A percentile compares a stretch with the other conserved stretches of the same genome.
Conservation (phyloP, 2,888 invertebrate species). For the Dascillus cervinus region DNA sequence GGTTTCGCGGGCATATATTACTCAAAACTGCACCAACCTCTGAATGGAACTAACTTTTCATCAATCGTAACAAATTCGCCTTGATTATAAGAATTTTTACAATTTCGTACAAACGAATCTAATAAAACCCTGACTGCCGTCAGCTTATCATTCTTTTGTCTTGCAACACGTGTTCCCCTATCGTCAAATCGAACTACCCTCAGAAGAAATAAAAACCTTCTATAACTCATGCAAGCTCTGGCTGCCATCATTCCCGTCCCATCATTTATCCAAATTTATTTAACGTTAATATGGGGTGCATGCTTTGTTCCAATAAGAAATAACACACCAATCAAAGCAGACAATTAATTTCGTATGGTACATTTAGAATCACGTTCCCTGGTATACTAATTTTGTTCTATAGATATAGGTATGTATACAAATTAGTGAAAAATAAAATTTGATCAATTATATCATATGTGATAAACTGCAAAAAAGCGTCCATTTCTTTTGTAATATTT, state of each 20-base stretch:
- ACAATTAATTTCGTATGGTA: too few species aligned
- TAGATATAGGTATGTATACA: too few species aligned
- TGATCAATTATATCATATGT: background rate
- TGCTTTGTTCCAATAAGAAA: background rate
- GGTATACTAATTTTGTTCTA: too few species aligned
- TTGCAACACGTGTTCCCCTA: too few species aligned
- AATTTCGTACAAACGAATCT: background rate
- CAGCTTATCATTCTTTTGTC: background rate
- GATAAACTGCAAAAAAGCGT: too few species aligned
- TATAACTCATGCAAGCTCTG: too few species aligned
- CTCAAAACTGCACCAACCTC: background rate
- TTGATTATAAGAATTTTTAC: conserved; percentile 1
- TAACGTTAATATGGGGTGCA: background rate
- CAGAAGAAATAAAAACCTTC: too few species aligned
- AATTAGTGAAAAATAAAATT: conserved; percentile 1
- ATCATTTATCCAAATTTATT: conserved; percentile 1
- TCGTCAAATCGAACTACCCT: too few species aligned
- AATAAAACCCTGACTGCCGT: background rate
- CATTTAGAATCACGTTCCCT: background rate
- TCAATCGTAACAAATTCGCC: conserved; percentile 1
- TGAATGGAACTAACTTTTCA: background rate
- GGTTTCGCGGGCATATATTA: too few species aligned
- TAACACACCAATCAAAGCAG: too few species aligned
- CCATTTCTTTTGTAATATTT: too few species aligned
- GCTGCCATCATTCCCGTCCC: background rate